A percentile compares a stretch with the other conserved stretches of the same genome.
These are phyloP conservation scores for Myotis davidii DNA, from an alignment of 2,113 vertebrate species.

Conservation along the genomic window DNA sequence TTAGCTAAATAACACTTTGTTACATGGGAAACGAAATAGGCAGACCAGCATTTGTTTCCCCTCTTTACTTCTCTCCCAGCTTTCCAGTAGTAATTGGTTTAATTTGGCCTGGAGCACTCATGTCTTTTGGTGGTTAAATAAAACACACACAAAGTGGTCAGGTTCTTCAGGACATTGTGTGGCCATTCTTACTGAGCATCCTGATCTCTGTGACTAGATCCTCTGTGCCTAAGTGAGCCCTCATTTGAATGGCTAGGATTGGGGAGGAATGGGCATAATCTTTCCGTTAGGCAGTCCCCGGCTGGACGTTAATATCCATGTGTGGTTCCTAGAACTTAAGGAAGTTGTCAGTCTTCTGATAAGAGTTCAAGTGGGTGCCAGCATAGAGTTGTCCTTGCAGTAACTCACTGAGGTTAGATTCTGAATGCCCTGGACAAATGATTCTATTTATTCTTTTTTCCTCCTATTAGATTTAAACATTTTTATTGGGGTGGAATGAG, in stretches of 20 bases:
- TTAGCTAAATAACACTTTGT: background rate
- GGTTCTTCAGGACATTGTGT: background rate
- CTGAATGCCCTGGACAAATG: background rate
- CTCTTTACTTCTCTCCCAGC: background rate
- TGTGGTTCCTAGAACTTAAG: slow-evolving; percentile 12
- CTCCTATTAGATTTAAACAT: background rate
- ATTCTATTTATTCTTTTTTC: background rate
- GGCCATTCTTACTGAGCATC: background rate
- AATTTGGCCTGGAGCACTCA: background rate
- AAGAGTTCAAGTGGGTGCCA: background rate
- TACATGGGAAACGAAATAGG: background rate
- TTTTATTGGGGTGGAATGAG: background rate
- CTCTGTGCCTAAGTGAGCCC: background rate
- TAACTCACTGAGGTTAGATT: background rate
- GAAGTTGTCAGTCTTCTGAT: background rate
- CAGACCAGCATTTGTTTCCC: background rate
- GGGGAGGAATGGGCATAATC: background rate
- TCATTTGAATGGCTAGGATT: background rate
- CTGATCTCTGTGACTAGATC: background rate
- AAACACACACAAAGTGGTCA: background rate
- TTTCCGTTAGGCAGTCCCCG: background rate
- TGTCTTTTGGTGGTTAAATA: background rate
- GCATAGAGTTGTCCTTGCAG: background rate
- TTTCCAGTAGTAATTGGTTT: background rate
- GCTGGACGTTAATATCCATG: background rate